Percentiles rank a stretch among this genome's conserved stretches.
Evolutionary conservation across 2,113 vertebrate genomes (phyloP).

Genomic region (Prunella fulvescens): DNA sequence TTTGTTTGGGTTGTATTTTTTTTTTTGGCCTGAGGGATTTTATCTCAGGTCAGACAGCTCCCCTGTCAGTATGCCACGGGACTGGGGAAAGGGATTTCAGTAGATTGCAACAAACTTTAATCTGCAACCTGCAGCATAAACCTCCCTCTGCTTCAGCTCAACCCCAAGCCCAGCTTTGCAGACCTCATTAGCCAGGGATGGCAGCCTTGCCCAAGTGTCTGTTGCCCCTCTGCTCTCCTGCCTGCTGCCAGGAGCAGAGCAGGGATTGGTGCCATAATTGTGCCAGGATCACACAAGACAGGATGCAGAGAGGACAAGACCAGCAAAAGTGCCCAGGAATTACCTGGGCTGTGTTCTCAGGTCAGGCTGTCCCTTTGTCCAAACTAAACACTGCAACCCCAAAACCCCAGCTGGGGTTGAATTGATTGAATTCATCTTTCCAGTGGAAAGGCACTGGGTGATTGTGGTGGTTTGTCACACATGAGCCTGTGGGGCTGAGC

Average conservation of each 20-base stretch:
- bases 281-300: not conserved
- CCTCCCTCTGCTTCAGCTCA: not conserved
- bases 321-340: not conserved
- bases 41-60: not conserved
- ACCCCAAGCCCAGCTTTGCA: not conserved
- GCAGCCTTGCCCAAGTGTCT: not conserved
- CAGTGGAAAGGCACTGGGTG: not conserved
- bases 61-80: accelerated
- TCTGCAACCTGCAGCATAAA: not conserved
- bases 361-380: not conserved
- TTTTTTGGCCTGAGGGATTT: not conserved
- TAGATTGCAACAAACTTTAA: not conserved
- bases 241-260: not conserved
- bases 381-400: not conserved
- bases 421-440: not conserved
- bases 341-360: not conserved
- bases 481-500: not conserved
- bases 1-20: no score
- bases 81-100: not conserved
- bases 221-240: not conserved
- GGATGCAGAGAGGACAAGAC: not conserved
- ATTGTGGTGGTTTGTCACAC: not conserved
- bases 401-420: not conserved
- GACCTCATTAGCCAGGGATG: no score
- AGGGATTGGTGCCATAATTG: accelerated